Evolutionary conservation across 2,888 invertebrate species (phyloP).

Genomic region (Teinopalpus imperialis): DNA sequence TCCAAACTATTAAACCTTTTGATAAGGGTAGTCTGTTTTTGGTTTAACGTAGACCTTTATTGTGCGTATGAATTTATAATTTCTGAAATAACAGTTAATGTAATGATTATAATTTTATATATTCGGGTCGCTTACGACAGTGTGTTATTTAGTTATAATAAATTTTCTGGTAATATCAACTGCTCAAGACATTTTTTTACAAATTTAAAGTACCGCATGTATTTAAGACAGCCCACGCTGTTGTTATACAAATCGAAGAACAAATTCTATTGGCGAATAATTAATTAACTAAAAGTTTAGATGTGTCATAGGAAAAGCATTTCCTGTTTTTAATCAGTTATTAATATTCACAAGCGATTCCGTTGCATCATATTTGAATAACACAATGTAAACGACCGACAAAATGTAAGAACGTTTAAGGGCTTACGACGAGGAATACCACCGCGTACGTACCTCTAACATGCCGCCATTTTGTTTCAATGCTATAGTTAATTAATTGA

Average conservation of each 20-base stretch:
- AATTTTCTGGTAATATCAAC: too few relatives aligned
- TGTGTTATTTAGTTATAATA: too few relatives aligned
- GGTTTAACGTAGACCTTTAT: background rate
- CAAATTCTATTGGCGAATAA: too few relatives aligned
- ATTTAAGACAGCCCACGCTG: too few relatives aligned
- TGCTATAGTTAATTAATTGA: conserved; percentile 11
- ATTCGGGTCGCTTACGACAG: too few relatives aligned
- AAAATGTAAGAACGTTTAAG: background rate
- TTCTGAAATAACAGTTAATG: too few relatives aligned
- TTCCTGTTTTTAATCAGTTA: background rate
- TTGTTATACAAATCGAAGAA: too few relatives aligned
- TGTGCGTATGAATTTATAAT: background rate
- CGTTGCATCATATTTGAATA: background rate
- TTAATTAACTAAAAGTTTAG: too few relatives aligned
- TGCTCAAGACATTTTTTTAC: too few relatives aligned
- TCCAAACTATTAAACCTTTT: background rate
- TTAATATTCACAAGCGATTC: background rate
- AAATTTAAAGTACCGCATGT: too few relatives aligned
- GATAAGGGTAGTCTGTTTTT: background rate
- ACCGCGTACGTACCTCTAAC: background rate
- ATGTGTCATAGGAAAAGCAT: conserved; percentile 5
- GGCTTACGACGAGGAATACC: background rate
- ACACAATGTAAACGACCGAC: conserved; percentile 3
- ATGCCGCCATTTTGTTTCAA: conserved; percentile 3
- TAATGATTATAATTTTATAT: too few relatives aligned